phyloP scores from a whole-genome alignment of 2,797 vertebrate genomes.

The Hyperoplus lanceolatus region DNA sequence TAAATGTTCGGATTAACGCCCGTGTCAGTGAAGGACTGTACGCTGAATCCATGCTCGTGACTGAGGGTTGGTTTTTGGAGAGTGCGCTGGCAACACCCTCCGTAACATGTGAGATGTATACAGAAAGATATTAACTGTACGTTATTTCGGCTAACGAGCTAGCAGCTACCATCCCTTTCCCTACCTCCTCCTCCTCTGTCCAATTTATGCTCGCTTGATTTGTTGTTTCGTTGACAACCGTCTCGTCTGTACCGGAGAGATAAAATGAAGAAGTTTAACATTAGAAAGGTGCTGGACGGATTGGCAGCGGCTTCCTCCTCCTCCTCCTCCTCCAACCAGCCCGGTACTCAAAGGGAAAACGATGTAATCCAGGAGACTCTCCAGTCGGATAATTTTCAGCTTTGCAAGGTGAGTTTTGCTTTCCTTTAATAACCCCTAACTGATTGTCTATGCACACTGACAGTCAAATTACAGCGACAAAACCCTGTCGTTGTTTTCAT shows the following conservation, averaged over 20 bases:
- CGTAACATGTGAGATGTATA: slow-evolving; percentile 80
- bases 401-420: slow-evolving; percentile 93
- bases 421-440: neutral
- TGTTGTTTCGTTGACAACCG: slow-evolving; percentile 35
- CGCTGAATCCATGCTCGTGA: slow-evolving; percentile 46
- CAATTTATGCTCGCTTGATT: slow-evolving; percentile 71
- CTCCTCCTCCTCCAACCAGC: slow-evolving; percentile 80
- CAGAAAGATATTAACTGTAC: slow-evolving; percentile 77
- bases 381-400: slow-evolving; percentile 98
- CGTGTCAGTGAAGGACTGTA: slow-evolving; percentile 33
- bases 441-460: slow-evolving; percentile 13
- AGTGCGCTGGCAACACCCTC: slow-evolving; percentile 73
- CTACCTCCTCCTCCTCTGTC: slow-evolving; percentile 31
- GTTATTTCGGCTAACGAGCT: slow-evolving; percentile 77
- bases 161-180: slow-evolving; percentile 55
- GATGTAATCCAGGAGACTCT: slow-evolving; percentile 93
- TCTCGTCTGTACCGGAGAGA: slow-evolving; percentile 61
- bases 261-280: slow-evolving; percentile 98
- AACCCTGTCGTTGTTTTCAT: slow-evolving; percentile 35
- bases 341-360: slow-evolving; percentile 88
- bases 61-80: slow-evolving; percentile 61
- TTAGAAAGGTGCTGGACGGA: slow-evolving; percentile 98
- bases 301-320: slow-evolving; percentile 92
- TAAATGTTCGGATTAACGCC: slow-evolving; percentile 71
- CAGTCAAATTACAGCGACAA: slow-evolving; percentile 67